Percentiles rank a stretch among this genome's conserved stretches.
Conservation (phyloP, 2,113 vertebrate genomes). For the Tautogolabrus adspersus region DNA sequence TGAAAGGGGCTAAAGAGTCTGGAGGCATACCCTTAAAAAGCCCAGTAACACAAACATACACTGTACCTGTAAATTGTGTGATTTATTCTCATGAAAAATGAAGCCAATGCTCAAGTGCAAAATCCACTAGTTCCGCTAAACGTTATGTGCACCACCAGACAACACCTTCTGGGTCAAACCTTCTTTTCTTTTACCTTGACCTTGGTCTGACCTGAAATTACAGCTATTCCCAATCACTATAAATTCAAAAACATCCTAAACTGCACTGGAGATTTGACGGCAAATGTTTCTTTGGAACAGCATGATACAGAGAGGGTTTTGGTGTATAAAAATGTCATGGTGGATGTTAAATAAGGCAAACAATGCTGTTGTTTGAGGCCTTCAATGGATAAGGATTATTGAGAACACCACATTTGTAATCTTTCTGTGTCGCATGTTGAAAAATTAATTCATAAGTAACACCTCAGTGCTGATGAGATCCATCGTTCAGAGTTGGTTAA, state of each 20-base stretch:
- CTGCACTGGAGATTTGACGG: constrained; percentile 6
- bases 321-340: neutral
- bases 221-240: neutral
- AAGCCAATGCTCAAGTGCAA: too few species aligned
- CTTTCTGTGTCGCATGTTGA: neutral
- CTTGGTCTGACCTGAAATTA: constrained; percentile 35
- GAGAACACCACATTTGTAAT: neutral
- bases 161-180: too few species aligned
- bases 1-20: too few species aligned
- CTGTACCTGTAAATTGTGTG: too few species aligned
- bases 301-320: too few species aligned
- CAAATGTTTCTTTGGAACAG: constrained; percentile 6
- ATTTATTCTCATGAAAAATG: too few species aligned
- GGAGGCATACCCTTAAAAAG: too few species aligned
- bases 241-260: constrained; percentile 1
- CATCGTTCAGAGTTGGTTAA: neutral
- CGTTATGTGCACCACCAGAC: too few species aligned
- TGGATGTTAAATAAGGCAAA: neutral
- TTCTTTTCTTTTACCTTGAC: too few species aligned
- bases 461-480: neutral
- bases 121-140: too few species aligned
- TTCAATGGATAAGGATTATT: neutral
- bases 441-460: neutral
- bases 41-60: too few species aligned
- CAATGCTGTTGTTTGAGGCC: neutral